Base-by-base conservation (phyloP, 2,888 invertebrate genomes). In the Dromius quadrimaculatus region DNA sequence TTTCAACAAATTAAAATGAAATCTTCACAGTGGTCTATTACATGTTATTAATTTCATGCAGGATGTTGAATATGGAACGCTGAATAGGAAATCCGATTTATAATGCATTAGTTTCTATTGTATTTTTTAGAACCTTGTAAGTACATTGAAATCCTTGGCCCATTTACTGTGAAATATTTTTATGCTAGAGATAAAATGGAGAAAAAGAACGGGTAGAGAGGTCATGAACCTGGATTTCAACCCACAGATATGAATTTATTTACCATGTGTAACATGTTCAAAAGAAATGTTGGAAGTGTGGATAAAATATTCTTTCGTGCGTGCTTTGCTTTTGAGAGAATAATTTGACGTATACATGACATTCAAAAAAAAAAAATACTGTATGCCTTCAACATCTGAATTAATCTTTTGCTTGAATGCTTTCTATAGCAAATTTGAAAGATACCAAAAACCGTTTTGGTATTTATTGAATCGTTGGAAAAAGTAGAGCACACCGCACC, bases 161-260 rank as follows among this genome's bases (percentile, higher is more conserved):
- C 50, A 54, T 54, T 54, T 54, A 23, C 32, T 13, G 13, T 54
- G 50, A 54, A 54, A 54, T 54, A 54, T 54, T 43, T 54, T 28
- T 23, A 13, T 23, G 28, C 15, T 23, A 11, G 28, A 54, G 15
- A 54, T 28, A 47, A 28, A 15, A 22, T 13, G 47, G 11, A 28
- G 15, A 54, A 54, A 54, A n/a, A 54, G 50, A 54, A 54, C 50
- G 28, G 28, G 28, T 54, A 54, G 28, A 50, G 28, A 54, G 50
- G 50, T 54, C 50, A 28, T 28, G 50, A 54, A 54, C 50, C 13
- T 28, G 8, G 5, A 28, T 28, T 23, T 23, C 50, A 32, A 28
- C 50, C 50, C 50, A 54, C 41, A 41, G 41, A 36, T 41, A 41
- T 28, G 50, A 54, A 11, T 47, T 54, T 54, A 28, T 28, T 54